Evolutionary conservation across 2,113 vertebrate genomes (phyloP).

Genomic region (Hippoglossus stenolepis): DNA sequence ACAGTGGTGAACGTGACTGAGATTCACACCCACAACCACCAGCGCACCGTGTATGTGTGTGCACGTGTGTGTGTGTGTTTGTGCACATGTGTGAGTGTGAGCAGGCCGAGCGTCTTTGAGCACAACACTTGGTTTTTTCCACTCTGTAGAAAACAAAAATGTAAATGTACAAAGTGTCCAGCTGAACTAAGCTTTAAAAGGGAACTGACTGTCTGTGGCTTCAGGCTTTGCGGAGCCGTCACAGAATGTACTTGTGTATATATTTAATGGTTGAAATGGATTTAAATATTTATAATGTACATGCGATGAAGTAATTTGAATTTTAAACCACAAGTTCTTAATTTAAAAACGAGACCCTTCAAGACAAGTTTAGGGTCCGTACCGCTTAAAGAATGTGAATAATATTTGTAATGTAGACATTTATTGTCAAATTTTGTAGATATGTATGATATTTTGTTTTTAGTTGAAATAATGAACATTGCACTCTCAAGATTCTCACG

Average conservation of each 20-base stretch:
- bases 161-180: background rate
- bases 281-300: constrained; percentile 47
- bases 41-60: background rate
- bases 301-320: constrained; percentile 20
- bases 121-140: constrained; percentile 6
- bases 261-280: constrained; percentile 48
- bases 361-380: background rate
- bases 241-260: constrained; percentile 50
- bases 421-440: constrained; percentile 32
- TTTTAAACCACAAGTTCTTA: constrained; percentile 35
- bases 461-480: constrained; percentile 32
- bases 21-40: constrained; percentile 1
- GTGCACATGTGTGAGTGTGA: background rate
- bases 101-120: background rate
- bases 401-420: constrained; percentile 24
- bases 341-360: background rate
- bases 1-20: background rate
- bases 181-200: constrained; percentile 1
- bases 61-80: background rate
- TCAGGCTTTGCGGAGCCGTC: background rate
- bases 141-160: background rate
- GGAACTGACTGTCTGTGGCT: constrained; percentile 21
- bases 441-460: constrained; percentile 46
- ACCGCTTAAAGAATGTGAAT: constrained; percentile 51
- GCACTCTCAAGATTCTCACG: constrained; percentile 30